Evolutionary conservation across 2,888 invertebrate species (phyloP).

Genomic region (Zeuzera pyrina): DNA sequence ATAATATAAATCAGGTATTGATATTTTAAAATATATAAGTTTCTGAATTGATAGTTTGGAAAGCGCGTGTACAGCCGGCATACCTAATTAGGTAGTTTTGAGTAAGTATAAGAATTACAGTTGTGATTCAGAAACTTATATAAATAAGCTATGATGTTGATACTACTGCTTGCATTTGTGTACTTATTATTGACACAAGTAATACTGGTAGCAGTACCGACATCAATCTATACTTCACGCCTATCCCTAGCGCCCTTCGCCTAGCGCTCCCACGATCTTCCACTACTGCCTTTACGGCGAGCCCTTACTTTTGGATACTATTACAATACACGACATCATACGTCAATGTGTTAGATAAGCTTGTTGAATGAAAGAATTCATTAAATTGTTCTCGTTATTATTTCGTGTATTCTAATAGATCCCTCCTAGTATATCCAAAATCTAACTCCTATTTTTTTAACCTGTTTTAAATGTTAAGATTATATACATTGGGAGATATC

Average conservation of each 20-base stretch:
- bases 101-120: constrained; percentile 20
- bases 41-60: constrained; percentile 28
- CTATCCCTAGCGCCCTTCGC: constrained; percentile 52
- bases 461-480: constrained; percentile 69
- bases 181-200: constrained; percentile 8
- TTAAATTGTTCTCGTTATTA: too few species aligned
- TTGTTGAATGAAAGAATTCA: too few species aligned
- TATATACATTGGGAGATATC: constrained; percentile 45
- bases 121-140: constrained; percentile 31
- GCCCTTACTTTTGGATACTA: constrained; percentile 38
- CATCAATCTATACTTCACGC: constrained; percentile 28
- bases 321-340: constrained; percentile 31
- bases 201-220: constrained; percentile 24
- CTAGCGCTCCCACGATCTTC: constrained; percentile 62
- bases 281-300: constrained; percentile 55
- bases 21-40: constrained; percentile 23
- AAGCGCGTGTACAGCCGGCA: constrained; percentile 19
- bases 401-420: constrained; percentile 38
- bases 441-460: constrained; percentile 72
- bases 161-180: constrained; percentile 25
- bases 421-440: constrained; percentile 55
- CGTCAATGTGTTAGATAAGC: too few species aligned
- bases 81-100: constrained; percentile 17
- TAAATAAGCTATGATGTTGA: constrained; percentile 18
- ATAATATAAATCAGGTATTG: constrained; percentile 11